Evolutionary conservation across 2,888 invertebrate species (phyloP).

Genomic region (Nemoura dubitans): DNA sequence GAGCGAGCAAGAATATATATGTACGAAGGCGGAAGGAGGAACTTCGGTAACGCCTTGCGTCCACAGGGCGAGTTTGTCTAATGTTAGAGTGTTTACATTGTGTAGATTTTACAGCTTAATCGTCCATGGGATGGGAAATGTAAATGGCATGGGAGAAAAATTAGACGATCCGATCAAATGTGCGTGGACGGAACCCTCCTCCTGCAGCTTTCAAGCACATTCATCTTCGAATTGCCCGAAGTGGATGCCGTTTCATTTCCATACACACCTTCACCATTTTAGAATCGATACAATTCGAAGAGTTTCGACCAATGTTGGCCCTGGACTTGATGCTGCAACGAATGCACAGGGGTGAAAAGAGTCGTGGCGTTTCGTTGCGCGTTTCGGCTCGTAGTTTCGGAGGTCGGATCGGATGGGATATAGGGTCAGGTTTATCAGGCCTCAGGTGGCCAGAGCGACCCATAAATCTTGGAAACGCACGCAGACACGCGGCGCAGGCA

Average conservation of each 20-base stretch:
- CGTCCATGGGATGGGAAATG: neutral
- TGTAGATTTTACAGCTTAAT: constrained; percentile 33
- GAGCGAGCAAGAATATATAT: neutral
- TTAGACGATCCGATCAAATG: neutral
- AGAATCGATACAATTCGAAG: too few species aligned
- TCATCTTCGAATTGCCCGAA: neutral
- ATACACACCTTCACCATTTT: too few species aligned
- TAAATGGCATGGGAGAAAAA: neutral
- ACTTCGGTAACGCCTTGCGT: constrained; percentile 17
- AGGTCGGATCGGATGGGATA: neutral
- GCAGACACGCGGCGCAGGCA: constrained; percentile 21
- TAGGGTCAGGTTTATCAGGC: constrained; percentile 30
- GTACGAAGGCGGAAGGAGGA: constrained; percentile 32
- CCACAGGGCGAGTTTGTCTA: neutral
- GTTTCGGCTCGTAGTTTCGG: neutral
- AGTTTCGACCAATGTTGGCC: too few species aligned
- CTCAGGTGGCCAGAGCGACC: constrained; percentile 45
- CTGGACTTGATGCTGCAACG: neutral
- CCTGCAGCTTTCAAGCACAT: too few species aligned
- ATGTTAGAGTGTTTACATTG: too few species aligned
- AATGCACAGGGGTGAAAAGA: neutral
- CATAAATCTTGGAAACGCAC: constrained; percentile 46
- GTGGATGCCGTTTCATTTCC: neutral
- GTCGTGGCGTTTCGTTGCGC: neutral
- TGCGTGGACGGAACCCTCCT: neutral